A percentile compares a stretch with the other conserved stretches of the same genome.
phyloP scores from a whole-genome alignment of 1,140 invertebrate species.

The Heliothis virescens region DNA sequence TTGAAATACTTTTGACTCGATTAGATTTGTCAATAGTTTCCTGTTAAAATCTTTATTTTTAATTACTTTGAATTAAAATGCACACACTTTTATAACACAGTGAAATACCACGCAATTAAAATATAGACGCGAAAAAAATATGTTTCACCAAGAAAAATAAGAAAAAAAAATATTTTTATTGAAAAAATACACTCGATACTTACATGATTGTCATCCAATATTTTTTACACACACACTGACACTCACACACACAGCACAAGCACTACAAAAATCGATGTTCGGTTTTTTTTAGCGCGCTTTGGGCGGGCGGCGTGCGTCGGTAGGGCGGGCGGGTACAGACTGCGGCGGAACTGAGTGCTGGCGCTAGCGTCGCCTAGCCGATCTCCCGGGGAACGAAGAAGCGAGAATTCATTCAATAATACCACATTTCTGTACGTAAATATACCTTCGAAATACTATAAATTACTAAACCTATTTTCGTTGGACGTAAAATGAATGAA shows the following conservation, averaged over 20 bases:
- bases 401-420: constrained; percentile 22
- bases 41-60: background rate
- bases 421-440: constrained; percentile 2
- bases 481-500: background rate
- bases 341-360: constrained; percentile 24
- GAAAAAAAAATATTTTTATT: background rate
- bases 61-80: background rate
- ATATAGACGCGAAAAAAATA: background rate
- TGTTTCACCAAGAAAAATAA: background rate
- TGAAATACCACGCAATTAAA: background rate
- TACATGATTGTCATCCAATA: constrained; percentile 47
- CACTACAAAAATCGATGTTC: constrained; percentile 49
- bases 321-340: constrained; percentile 38
- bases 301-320: constrained; percentile 41
- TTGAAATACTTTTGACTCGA: background rate
- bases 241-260: constrained; percentile 46
- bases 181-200: constrained; percentile 25
- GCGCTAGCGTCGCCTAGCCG: constrained; percentile 31
- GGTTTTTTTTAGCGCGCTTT: constrained; percentile 39
- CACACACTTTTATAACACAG: no score
- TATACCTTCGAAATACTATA: background rate
- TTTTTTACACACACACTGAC: constrained; percentile 42
- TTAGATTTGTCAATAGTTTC: background rate
- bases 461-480: background rate
- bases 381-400: constrained; percentile 19